These are phyloP conservation scores for Acanthisitta chloris DNA, from an alignment of 2,113 vertebrate species.

Conservation along the genomic window DNA sequence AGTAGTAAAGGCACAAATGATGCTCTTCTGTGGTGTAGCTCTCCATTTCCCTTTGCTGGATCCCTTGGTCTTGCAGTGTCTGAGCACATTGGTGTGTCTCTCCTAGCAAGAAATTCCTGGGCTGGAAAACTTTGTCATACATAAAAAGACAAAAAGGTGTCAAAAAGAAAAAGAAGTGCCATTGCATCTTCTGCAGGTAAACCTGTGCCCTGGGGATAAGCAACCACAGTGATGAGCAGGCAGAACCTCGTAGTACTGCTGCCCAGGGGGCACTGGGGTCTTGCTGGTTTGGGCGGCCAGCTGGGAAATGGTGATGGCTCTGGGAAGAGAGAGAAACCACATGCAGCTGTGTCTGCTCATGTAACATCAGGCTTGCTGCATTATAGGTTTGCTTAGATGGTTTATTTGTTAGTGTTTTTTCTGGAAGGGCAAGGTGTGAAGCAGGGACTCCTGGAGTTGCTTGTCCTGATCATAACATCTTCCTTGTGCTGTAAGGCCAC, in stretches of 20 bases:
- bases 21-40: neutral
- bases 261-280: neutral
- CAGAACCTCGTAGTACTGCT: neutral
- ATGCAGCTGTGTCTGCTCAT: neutral
- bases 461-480: neutral
- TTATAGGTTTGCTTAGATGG: neutral
- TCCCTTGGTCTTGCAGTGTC: neutral
- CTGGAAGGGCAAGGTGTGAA: neutral
- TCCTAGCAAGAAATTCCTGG: neutral
- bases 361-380: neutral
- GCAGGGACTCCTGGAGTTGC: neutral
- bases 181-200: neutral
- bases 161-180: accelerated
- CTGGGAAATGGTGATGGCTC: neutral
- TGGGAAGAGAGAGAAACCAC: neutral
- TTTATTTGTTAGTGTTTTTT: neutral
- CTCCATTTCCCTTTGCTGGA: neutral
- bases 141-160: accelerated
- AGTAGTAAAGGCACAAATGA: accelerated
- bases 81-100: accelerated
- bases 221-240: accelerated
- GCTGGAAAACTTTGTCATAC: neutral
- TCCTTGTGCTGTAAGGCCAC: neutral
- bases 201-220: neutral
- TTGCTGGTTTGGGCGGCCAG: neutral